Base-by-base conservation (phyloP, 1,140 invertebrate species). In the Chelonus insularis region DNA sequence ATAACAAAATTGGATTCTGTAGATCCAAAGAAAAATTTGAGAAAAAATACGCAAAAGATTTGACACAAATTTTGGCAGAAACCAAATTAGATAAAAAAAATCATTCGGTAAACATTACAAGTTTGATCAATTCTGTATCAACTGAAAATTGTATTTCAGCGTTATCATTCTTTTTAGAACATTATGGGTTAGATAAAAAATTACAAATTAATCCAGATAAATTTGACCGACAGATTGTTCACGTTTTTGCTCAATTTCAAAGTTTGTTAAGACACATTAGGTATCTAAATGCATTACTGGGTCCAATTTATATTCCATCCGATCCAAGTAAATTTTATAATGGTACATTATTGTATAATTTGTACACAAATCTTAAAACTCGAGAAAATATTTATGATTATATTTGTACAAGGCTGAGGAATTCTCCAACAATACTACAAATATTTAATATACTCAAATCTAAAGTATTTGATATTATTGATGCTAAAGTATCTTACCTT, bases 341-440 rank as follows among this genome's bases (percentile, higher is more conserved):
- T 78, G 90, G 90, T 0, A 88, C 88, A 5, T 86, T 91, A 71
- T 66, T 90, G 2, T 92, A 92, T 67, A 91, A 92, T 82, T 76
- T 90, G 6, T 86, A 84, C 65, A 70, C 76, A 47, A 84, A 85
- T 66, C 79, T 90, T 48, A 82, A 83, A 57, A 80, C 76, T 52
- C 82, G 86, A 9, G 48, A 66, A 1, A 77, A 88, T 68, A 75
- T 87, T 2, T 67, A 77, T 18, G 66, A 60, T 25, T 88, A 86
- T 70, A 69, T 89, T 9, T 72, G 81, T 37, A 70, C 77, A 69
- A 69, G 83, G 70, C 45, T 86, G 55, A 66, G 80, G 74, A 67
- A 82, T 73, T 78, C 86, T 62, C 66, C 75, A 23, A 78, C 75
- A 69, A 68, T 88, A 51, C 73, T 85, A 56, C 68, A 75, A 72